These are phyloP conservation scores for Morelia viridis DNA, from an alignment of 2,797 vertebrate genomes.

Conservation along the genomic window DNA sequence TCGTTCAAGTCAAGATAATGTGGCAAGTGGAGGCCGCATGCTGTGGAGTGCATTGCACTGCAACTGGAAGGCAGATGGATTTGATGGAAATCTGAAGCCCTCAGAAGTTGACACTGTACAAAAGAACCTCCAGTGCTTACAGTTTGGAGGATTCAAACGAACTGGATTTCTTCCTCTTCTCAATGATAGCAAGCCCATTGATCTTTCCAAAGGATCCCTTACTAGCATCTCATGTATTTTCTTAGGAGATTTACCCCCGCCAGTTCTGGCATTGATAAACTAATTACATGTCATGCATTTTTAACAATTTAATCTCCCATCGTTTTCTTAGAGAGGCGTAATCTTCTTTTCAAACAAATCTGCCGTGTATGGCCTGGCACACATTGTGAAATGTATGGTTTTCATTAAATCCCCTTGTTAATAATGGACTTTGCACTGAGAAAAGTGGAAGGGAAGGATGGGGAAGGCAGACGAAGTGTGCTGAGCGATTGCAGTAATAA, in stretches of 20 bases:
- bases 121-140: constrained; percentile 31
- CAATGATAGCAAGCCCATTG: constrained; percentile 58
- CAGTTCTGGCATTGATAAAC: constrained; percentile 68
- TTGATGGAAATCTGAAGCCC: constrained; percentile 31
- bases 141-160: background rate
- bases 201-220: constrained; percentile 69
- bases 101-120: constrained; percentile 3
- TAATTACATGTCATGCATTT: constrained; percentile 75
- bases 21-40: background rate
- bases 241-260: constrained; percentile 50
- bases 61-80: constrained; percentile 8
- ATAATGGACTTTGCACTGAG: constrained; percentile 55
- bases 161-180: background rate
- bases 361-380: constrained; percentile 66
- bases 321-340: constrained; percentile 68
- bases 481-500: constrained; percentile 61
- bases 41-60: background rate
- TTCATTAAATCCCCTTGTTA: constrained; percentile 71
- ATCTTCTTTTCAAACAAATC: constrained; percentile 71
- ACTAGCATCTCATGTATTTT: constrained; percentile 63
- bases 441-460: constrained; percentile 46
- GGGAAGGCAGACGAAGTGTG: constrained; percentile 52
- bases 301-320: constrained; percentile 77
- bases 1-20: constrained; percentile 50
- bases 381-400: constrained; percentile 68